These are phyloP conservation scores for Musca domestica DNA, from an alignment of 1,140 invertebrate genomes.

Conservation along the genomic window DNA sequence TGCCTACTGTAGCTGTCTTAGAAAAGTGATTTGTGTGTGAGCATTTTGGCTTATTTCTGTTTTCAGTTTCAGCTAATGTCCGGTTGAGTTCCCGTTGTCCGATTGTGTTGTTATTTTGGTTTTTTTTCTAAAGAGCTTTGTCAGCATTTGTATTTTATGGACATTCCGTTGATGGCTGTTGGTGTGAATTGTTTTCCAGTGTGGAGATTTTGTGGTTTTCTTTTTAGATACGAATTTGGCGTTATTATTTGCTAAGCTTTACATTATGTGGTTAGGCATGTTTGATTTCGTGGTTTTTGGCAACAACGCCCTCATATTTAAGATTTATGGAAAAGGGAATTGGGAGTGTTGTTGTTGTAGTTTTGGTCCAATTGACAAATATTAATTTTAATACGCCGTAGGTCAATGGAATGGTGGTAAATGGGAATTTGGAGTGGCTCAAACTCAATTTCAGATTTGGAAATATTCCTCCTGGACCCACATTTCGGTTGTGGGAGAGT, in stretches of 20 bases:
- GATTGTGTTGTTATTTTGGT: not conserved
- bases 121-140: not conserved
- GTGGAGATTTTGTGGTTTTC: slow-evolving; percentile 9
- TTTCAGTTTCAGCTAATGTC: not conserved
- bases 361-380: not conserved
- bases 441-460: no score
- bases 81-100: not conserved
- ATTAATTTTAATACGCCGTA: slow-evolving; percentile 5
- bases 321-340: no score
- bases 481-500: no score
- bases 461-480: no score
- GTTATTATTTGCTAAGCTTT: slow-evolving; percentile 7
- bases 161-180: not conserved
- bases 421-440: no score
- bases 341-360: not conserved
- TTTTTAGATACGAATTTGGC: no score
- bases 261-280: slow-evolving; percentile 2
- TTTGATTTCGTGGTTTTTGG: not conserved
- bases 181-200: not conserved
- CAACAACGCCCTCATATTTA: no score
- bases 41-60: not conserved
- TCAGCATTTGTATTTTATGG: slow-evolving; percentile 8
- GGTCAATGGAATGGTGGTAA: no score
- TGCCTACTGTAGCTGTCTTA: not conserved
- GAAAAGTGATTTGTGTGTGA: slow-evolving; percentile 12